These are phyloP conservation scores for Pterostichus niger DNA, from an alignment of 2,888 invertebrate genomes.

Conservation along the genomic window DNA sequence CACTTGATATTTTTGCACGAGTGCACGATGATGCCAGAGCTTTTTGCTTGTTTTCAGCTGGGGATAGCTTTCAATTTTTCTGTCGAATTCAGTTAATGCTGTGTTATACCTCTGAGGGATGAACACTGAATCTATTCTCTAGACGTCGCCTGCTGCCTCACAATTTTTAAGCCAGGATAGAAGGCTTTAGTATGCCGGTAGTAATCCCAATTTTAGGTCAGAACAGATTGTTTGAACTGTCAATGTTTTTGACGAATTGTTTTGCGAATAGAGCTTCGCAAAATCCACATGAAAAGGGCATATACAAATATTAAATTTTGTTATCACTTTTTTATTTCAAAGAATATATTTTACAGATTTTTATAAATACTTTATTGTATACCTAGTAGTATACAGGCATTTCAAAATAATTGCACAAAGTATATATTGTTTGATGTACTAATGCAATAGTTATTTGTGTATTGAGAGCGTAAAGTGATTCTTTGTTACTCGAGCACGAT, in stretches of 20 bases:
- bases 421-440: no score
- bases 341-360: no score
- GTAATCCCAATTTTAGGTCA: conserved; percentile 22
- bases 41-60: conserved; percentile 50
- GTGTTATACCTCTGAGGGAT: conserved; percentile 44
- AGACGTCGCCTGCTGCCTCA: not conserved
- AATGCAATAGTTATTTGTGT: no score
- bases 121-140: conserved; percentile 33
- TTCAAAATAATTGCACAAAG: no score
- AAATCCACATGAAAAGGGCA: not conserved
- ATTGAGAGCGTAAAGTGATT: no score
- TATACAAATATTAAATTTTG: no score
- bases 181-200: conserved; percentile 16
- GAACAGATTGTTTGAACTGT: not conserved
- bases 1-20: conserved; percentile 54
- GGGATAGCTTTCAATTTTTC: conserved; percentile 54
- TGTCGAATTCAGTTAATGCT: conserved; percentile 52
- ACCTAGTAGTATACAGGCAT: no score
- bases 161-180: conserved; percentile 30
- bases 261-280: not conserved
- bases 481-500: no score
- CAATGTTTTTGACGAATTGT: not conserved
- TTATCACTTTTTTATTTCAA: no score
- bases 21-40: conserved; percentile 52
- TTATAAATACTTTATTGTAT: no score